phyloP scores from a whole-genome alignment of 2,888 invertebrate species.

The Drosophila birchii region DNA sequence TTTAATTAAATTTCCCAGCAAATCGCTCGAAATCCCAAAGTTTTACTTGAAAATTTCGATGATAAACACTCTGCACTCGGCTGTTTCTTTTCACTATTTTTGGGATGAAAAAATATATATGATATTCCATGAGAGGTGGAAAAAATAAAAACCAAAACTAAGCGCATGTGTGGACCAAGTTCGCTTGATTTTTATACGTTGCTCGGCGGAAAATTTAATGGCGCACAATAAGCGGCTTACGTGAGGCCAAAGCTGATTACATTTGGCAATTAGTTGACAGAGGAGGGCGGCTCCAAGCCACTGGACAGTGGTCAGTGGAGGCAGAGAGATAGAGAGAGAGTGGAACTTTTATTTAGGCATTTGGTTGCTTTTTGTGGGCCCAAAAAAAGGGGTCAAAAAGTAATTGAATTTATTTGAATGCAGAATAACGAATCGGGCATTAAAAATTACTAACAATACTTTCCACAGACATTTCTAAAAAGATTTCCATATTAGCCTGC shows the following conservation, averaged over 20 bases:
- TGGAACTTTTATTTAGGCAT: constrained; percentile 10
- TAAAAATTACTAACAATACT: background rate
- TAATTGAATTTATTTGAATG: constrained; percentile 10
- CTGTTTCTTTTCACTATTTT: background rate
- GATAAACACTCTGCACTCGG: background rate
- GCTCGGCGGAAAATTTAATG: constrained; percentile 66
- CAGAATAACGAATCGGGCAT: background rate
- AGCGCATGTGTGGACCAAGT: constrained; percentile 22
- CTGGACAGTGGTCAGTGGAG: constrained; percentile 2
- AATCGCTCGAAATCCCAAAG: constrained; percentile 29
- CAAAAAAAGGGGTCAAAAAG: constrained; percentile 2
- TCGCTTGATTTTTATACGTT: constrained; percentile 63
- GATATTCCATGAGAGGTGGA: constrained; percentile 10
- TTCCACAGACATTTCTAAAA: too few relatives aligned
- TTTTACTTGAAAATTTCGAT: constrained; percentile 16
- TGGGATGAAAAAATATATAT: constrained; percentile 37
- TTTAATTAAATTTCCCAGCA: constrained; percentile 39
- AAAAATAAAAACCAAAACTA: background rate
- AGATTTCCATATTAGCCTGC: background rate
- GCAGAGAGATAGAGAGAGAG: constrained; percentile 1
- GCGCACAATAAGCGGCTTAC: constrained; percentile 74
- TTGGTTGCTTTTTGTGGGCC: constrained; percentile 8
- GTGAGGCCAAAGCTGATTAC: constrained; percentile 74
- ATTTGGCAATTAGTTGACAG: constrained; percentile 77
- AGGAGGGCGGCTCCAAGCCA: constrained; percentile 23